Percentiles rank a stretch among this genome's conserved stretches.
Conservation (phyloP, 2,113 vertebrate genomes). For the Ceyx cyanopectus region DNA sequence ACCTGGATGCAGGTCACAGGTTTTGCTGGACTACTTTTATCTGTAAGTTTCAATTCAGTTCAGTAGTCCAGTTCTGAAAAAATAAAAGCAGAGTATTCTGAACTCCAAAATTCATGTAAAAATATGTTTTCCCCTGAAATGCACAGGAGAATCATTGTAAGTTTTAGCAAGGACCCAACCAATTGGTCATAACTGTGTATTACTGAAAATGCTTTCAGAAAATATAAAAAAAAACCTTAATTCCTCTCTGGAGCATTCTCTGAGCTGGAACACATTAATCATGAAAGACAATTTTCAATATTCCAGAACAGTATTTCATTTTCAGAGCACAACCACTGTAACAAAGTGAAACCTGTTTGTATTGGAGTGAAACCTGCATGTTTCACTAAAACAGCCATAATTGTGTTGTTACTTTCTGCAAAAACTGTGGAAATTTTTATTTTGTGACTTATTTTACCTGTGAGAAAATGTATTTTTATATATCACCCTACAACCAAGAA, state of each 20-base stretch:
- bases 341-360: too few relatives aligned
- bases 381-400: neutral
- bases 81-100: neutral
- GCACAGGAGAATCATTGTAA: neutral
- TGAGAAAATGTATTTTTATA: fast-evolving
- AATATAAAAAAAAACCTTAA: neutral
- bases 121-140: neutral
- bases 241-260: neutral
- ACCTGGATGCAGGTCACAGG: neutral
- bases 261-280: neutral
- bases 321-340: neutral
- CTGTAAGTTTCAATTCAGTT: neutral
- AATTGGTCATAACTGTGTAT: neutral
- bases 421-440: neutral
- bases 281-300: neutral
- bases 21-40: neutral
- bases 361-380: too few relatives aligned
- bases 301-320: neutral
- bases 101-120: neutral
- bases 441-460: neutral
- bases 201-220: neutral
- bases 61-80: neutral
- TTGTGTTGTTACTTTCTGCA: fast-evolving
- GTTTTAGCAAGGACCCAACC: neutral
- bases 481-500: neutral